Evolutionary conservation across 2,888 invertebrate species (phyloP), one percentile per base, ranked within the genome.

Genomic region (Pilophorus perplexus): DNA sequence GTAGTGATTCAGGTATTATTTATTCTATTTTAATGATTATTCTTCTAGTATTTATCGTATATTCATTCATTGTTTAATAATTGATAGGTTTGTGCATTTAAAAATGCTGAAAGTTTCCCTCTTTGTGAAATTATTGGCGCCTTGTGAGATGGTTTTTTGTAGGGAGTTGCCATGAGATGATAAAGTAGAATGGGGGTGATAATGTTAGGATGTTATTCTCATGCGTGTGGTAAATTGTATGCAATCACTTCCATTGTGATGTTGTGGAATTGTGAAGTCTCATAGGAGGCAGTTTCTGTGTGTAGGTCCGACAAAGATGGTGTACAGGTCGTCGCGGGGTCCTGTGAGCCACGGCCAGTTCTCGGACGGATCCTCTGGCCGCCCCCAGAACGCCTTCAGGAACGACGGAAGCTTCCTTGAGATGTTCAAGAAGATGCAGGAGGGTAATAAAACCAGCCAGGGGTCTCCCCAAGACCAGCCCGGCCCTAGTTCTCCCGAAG

Each of bases 391-490:
- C 74, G 84, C 85, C 0, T 90, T 90, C 74, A 90, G 89, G 75
- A 93, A 93, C 76, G 93, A 93, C 75, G 93, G 93, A 2, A 90
- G 90, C 70, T 93, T 93, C 75, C 80, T 93, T 74, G 93, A 93
- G 77, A 88, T 92, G 84, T 93, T 93, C 74, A 93, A 93, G 77
- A 90, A 89, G 76, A 87, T 93, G 89, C 89, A 90, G 74, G 86
- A 79, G 68, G 71, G 80, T 65, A 74, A 75, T 55, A 67, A 54
- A 10, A 33, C 48, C 3, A 60, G 64, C 14, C 3, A 44, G 25
- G 52, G 37, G 10, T 12, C 54, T 2, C 52, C 28, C 27, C n/a
- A 1, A n/a, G 48, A 48, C 20, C 8, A 18, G 14, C 59, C 44
- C n/a, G n/a, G 27, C 25, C n/a, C 8, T 10, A 22, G 3, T 12